Evolutionary conservation across 2,888 invertebrate genomes (phyloP).

Genomic region (Orthosia gothica): DNA sequence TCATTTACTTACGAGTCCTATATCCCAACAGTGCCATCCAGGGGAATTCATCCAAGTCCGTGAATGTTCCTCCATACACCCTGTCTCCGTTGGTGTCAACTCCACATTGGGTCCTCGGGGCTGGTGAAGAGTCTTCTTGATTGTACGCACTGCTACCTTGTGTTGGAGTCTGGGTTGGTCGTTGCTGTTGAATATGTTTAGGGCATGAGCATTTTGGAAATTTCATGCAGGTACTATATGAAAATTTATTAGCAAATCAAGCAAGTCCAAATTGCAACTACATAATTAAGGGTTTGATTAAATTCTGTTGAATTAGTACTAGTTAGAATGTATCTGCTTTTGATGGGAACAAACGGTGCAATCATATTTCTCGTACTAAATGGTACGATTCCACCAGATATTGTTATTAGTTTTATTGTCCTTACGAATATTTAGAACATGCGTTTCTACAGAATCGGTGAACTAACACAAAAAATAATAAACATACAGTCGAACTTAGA

Average conservation of each 20-base stretch:
- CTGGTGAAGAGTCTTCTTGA: conserved; percentile 81
- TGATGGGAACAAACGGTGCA: not conserved
- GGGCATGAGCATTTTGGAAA: not conserved
- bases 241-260: not conserved
- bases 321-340: not conserved
- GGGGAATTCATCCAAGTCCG: conserved; percentile 93
- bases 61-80: conserved; percentile 92
- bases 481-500: no score
- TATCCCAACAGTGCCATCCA: conserved; percentile 93
- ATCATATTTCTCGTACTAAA: not conserved
- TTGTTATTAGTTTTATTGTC: not conserved
- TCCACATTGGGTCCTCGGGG: conserved; percentile 89
- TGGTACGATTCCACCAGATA: no score
- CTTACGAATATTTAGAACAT: no score
- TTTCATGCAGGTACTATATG: no score
- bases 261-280: not conserved
- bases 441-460: no score
- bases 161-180: conserved; percentile 64
- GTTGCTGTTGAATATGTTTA: conserved; percentile 36
- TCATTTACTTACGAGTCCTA: conserved; percentile 84
- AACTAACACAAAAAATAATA: no score
- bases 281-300: no score
- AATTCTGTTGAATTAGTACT: not conserved
- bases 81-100: conserved; percentile 90
- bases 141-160: conserved; percentile 60